Conservation (phyloP, 2,113 vertebrate genomes). For the Oryzias melastigma region DNA sequence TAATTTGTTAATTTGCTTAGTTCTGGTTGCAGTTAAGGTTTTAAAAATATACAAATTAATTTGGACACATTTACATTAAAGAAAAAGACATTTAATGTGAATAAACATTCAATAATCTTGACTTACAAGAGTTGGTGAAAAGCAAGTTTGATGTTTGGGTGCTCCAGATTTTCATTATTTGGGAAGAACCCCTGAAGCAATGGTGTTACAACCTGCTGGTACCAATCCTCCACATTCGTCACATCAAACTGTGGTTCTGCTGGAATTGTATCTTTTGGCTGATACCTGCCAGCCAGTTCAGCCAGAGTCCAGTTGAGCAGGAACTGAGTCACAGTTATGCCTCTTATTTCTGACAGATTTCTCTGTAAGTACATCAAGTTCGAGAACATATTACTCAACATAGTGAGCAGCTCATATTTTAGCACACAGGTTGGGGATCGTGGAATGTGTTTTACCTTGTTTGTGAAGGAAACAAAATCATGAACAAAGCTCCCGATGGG, state of each 20-base stretch:
- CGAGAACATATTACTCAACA: not conserved
- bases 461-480: conserved; percentile 70
- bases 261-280: not conserved
- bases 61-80: no score
- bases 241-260: conserved; percentile 41
- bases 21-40: not conserved
- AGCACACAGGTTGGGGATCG: not conserved
- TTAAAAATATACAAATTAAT: not conserved
- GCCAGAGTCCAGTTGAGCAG: conserved; percentile 75
- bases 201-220: conserved; percentile 62
- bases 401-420: not conserved
- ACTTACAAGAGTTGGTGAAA: conserved; percentile 77
- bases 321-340: conserved; percentile 67
- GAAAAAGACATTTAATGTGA: no score
- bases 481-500: conserved; percentile 67
- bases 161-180: conserved; percentile 13
- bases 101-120: no score
- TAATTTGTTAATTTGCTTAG: no score
- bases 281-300: conserved; percentile 67
- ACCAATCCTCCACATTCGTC: conserved; percentile 70
- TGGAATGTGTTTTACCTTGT: conserved; percentile 59
- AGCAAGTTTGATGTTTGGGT: conserved; percentile 54
- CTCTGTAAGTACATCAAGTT: conserved; percentile 45
- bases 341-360: conserved; percentile 55
- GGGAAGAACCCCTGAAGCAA: conserved; percentile 62